A percentile compares a stretch with the other conserved stretches of the same genome.
These are phyloP conservation scores for Paratrypauchen microcephalus DNA, from an alignment of 2,797 vertebrate genomes.

Conservation along the genomic window DNA sequence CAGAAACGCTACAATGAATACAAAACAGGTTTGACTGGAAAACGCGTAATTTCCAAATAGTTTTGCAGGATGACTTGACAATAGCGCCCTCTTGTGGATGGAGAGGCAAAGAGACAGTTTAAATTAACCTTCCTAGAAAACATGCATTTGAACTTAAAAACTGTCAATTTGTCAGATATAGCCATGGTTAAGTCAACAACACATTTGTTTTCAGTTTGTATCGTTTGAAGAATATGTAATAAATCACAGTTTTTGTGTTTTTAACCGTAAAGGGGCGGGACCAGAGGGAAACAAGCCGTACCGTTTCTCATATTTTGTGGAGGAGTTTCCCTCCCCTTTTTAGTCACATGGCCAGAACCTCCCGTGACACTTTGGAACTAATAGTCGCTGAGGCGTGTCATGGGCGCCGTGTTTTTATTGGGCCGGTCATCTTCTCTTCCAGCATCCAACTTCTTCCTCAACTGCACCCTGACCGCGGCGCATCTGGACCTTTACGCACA, in stretches of 20 bases:
- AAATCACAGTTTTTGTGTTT: neutral
- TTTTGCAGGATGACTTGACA: neutral
- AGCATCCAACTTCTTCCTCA: slow-evolving; percentile 41
- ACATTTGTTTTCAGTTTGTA: neutral
- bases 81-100: neutral
- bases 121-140: neutral
- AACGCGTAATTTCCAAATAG: neutral
- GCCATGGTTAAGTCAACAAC: neutral
- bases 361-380: slow-evolving; percentile 69
- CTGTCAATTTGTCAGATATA: neutral
- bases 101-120: neutral
- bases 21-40: neutral
- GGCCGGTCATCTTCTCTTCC: slow-evolving; percentile 27
- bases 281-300: neutral
- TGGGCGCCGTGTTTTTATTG: slow-evolving; percentile 45
- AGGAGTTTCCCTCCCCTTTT: slow-evolving; percentile 37
- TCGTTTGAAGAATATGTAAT: neutral
- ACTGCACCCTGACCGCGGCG: slow-evolving; percentile 3
- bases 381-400: slow-evolving; percentile 58
- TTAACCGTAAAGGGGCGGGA: slow-evolving; percentile 31
- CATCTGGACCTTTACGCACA: slow-evolving; percentile 10
- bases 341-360: slow-evolving; percentile 70
- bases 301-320: neutral
- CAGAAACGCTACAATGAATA: neutral
- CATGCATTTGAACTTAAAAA: neutral